Percentiles rank a stretch among this genome's conserved stretches.
phyloP scores from a whole-genome alignment of 1,140 invertebrate genomes.

The Protaetia brevitarsis region DNA sequence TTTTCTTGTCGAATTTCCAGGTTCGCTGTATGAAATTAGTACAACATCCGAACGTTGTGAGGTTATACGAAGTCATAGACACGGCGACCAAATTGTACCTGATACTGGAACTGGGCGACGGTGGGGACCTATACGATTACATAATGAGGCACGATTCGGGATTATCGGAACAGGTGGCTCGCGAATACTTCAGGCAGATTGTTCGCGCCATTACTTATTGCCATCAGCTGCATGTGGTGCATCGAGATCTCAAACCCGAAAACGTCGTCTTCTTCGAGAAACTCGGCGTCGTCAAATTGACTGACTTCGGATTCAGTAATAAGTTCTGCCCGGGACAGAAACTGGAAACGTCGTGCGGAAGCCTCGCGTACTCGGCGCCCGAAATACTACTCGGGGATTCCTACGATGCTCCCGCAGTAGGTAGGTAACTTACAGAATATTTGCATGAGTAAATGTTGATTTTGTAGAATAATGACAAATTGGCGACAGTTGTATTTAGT shows the following conservation, averaged over 20 bases:
- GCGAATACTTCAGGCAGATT: conserved; percentile 91
- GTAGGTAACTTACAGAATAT: too few relatives aligned
- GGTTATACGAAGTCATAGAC: conserved; percentile 98
- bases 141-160: conserved; percentile 94
- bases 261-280: conserved; percentile 99
- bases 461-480: too few relatives aligned
- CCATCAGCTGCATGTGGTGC: conserved; percentile 90
- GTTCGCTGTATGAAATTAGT: conserved; percentile 98
- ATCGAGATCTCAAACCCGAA: conserved; percentile 96
- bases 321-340: conserved; percentile 96
- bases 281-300: conserved; percentile 94
- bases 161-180: conserved; percentile 73
- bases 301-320: conserved; percentile 99
- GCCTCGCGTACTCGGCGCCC: conserved; percentile 97
- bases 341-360: conserved; percentile 98
- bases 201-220: conserved; percentile 97
- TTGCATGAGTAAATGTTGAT: too few relatives aligned
- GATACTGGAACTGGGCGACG: conserved; percentile 97
- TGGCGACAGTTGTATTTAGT: too few relatives aligned
- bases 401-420: conserved; percentile 90
- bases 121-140: conserved; percentile 98
- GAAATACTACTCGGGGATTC: conserved; percentile 97
- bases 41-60: conserved; percentile 97
- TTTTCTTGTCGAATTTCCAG: conserved; percentile 68
- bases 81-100: conserved; percentile 94